A percentile compares a stretch with the other conserved stretches of the same genome.
These are phyloP conservation scores for Oreonectes daqikongensis DNA, from an alignment of 2,797 vertebrate genomes.

Conservation along the genomic window DNA sequence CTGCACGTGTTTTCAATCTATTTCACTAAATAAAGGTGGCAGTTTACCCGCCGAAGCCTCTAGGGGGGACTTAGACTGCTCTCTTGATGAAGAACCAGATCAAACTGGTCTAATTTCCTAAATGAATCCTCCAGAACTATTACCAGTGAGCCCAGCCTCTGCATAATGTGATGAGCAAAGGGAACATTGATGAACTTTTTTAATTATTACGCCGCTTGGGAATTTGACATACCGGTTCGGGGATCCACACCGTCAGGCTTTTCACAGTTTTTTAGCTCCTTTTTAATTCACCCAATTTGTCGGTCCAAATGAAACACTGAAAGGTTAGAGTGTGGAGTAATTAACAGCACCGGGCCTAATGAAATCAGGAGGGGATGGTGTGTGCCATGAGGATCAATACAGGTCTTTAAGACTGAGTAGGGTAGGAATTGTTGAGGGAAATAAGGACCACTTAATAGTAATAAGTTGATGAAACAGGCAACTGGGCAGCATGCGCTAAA, in stretches of 20 bases:
- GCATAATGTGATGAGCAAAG: conserved; percentile 78
- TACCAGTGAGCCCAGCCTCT: conserved; percentile 70
- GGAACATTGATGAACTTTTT: conserved; percentile 75
- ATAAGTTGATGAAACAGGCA: conserved; percentile 79
- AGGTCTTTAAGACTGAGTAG: conserved; percentile 72
- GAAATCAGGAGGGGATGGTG: conserved; percentile 81
- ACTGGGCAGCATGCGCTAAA: conserved; percentile 74
- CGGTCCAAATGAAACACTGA: conserved; percentile 89
- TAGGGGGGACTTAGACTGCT: conserved; percentile 35
- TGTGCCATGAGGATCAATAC: conserved; percentile 84
- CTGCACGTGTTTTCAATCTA: background rate
- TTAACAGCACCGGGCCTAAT: conserved; percentile 87
- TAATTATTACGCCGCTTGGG: conserved; percentile 75
- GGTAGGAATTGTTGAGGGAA: conserved; percentile 75
- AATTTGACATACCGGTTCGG: conserved; percentile 67
- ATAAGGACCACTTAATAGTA: conserved; percentile 81
- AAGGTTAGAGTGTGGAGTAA: conserved; percentile 89
- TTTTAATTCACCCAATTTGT: conserved; percentile 91
- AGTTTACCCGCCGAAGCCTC: conserved; percentile 49
- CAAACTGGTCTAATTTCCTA: conserved; percentile 67
- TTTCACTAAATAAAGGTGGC: conserved; percentile 40
- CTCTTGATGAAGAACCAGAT: conserved; percentile 62
- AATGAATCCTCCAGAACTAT: conserved; percentile 76
- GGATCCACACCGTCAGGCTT: conserved; percentile 60
- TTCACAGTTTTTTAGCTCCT: conserved; percentile 68